Percentiles rank a stretch among this genome's conserved stretches.
Evolutionary conservation across 2,113 vertebrate genomes (phyloP).

Genomic region (Saccopteryx leptura): DNA sequence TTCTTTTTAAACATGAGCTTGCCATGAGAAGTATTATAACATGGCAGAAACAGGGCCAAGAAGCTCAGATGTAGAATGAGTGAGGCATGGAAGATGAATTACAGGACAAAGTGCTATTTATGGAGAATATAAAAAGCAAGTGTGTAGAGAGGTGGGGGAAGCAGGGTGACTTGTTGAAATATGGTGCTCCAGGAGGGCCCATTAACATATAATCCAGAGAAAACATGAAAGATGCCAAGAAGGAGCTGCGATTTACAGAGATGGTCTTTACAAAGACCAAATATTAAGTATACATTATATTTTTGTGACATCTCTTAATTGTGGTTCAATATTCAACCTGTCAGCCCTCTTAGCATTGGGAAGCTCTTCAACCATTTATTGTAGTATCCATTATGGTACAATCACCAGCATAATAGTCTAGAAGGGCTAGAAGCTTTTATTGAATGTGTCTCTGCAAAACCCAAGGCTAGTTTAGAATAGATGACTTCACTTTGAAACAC

Average conservation of each 20-base stretch:
- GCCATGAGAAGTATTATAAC: constrained; percentile 68
- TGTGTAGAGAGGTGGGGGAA: constrained; percentile 42
- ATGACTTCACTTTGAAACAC: not conserved
- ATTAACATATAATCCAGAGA: not conserved
- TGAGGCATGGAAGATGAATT: constrained; percentile 72
- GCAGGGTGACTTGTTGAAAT: constrained; percentile 59
- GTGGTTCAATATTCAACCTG: constrained; percentile 49
- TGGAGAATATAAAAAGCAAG: constrained; percentile 66
- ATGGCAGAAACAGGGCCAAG: constrained; percentile 62
- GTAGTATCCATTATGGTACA: not conserved
- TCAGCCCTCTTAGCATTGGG: constrained; percentile 34
- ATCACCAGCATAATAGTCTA: not conserved
- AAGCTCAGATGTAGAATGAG: constrained; percentile 72
- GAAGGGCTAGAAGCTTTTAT: not conserved
- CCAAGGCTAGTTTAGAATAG: not conserved
- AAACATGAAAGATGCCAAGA: not conserved
- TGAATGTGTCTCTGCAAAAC: constrained; percentile 3
- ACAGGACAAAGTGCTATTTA: constrained; percentile 67
- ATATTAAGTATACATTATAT: constrained; percentile 55
- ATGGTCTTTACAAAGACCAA: constrained; percentile 47
- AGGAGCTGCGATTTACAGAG: not conserved
- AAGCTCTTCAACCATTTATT: not conserved
- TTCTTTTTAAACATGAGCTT: constrained; percentile 66
- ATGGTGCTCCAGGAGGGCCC: not conserved
- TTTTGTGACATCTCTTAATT: constrained; percentile 62